Conservation (phyloP, 37 sponge, comb jelly and placozoan genomes). For the Bolinopsis microptera region DNA sequence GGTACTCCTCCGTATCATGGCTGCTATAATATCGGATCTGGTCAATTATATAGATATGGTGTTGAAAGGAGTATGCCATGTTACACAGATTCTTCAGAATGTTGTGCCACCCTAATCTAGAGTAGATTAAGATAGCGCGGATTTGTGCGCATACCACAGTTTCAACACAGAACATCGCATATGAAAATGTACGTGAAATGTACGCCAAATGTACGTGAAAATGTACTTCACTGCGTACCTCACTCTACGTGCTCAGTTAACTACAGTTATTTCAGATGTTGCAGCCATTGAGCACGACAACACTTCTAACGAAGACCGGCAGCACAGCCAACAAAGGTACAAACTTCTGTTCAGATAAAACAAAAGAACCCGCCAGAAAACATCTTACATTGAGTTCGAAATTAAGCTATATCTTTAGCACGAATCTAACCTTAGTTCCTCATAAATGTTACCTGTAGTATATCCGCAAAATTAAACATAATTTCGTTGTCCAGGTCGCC, state of each 20-base stretch:
- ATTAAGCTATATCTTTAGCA: too few relatives aligned
- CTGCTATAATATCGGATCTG: not conserved
- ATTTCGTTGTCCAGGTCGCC: too few relatives aligned
- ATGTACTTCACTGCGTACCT: too few relatives aligned
- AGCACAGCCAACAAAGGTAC: not conserved
- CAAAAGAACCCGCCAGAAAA: too few relatives aligned
- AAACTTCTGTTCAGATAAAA: too few relatives aligned
- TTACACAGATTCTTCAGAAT: not conserved
- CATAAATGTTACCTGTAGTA: too few relatives aligned
- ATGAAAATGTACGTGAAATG: not conserved
- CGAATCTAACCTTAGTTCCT: too few relatives aligned
- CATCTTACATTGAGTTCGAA: too few relatives aligned
- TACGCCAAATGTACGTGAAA: too few relatives aligned
- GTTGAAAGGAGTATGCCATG: not conserved
- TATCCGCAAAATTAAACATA: too few relatives aligned
- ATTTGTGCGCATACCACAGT: not conserved
- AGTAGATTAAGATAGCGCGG: not conserved
- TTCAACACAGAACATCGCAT: not conserved
- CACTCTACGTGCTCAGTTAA: too few relatives aligned
- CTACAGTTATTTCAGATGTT: conserved; percentile 19
- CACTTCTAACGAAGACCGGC: not conserved
- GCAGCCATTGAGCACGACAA: not conserved
- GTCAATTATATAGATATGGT: too few relatives aligned
- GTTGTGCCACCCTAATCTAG: not conserved
- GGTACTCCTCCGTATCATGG: not conserved